A percentile compares a stretch with the other conserved stretches of the same genome.
These are phyloP conservation scores for Schrankia costaestrigalis DNA, from an alignment of 2,888 invertebrate species.

Conservation along the genomic window DNA sequence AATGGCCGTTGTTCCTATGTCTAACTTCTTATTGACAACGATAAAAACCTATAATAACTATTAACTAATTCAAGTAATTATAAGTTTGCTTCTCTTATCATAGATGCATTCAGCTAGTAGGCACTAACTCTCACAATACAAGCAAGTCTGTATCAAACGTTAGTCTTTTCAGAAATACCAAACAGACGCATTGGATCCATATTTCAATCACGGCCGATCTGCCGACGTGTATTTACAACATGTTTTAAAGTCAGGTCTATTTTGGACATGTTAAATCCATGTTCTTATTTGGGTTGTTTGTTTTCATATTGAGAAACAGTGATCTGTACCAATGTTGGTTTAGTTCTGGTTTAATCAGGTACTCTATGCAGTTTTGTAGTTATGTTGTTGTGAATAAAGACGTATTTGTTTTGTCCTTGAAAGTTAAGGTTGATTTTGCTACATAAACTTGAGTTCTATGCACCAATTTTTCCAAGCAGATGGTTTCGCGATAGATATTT, in stretches of 20 bases:
- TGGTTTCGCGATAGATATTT: too few species aligned
- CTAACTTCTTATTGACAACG: too few species aligned
- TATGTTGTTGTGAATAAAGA: too few species aligned
- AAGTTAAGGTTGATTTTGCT: too few species aligned
- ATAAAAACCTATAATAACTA: too few species aligned
- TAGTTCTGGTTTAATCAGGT: slow-evolving; percentile 16
- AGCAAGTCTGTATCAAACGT: slow-evolving; percentile 14
- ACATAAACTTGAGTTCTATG: too few species aligned
- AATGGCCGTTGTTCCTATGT: too few species aligned
- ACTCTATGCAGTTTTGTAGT: slow-evolving; percentile 2
- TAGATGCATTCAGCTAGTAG: slow-evolving; percentile 7
- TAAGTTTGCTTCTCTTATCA: too few species aligned
- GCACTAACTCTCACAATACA: slow-evolving; percentile 10
- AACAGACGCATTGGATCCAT: slow-evolving; percentile 56
- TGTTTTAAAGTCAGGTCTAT: slow-evolving; percentile 59
- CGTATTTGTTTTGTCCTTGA: background rate
- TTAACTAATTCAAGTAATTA: too few species aligned
- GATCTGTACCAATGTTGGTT: slow-evolving; percentile 38
- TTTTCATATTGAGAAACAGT: slow-evolving; percentile 59
- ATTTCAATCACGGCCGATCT: slow-evolving; percentile 62
- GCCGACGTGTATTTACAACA: slow-evolving; percentile 64
- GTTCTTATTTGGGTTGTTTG: slow-evolving; percentile 61
- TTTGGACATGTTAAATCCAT: slow-evolving; percentile 57
- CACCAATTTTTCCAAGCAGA: too few species aligned
- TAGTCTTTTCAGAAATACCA: slow-evolving; percentile 42